Conservation (phyloP, 2,797 vertebrate genomes). For the Ptychobarbus kaznakovi region DNA sequence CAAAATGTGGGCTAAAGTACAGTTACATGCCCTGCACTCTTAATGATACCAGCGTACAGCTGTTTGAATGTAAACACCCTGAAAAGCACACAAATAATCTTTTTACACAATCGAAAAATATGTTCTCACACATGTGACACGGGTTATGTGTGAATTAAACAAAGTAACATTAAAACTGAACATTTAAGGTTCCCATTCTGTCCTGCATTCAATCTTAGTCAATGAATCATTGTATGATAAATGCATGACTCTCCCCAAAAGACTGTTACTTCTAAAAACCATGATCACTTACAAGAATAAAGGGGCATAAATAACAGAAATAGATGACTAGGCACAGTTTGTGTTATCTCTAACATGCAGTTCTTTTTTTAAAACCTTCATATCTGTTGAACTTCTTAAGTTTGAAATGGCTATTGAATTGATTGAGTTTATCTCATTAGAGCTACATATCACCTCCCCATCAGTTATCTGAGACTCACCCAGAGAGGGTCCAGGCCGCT, state of each 20-base stretch:
- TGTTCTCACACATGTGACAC: not conserved
- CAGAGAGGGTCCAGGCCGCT: slow-evolving; percentile 75
- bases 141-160: not conserved
- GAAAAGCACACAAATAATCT: not conserved
- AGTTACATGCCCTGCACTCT: not conserved
- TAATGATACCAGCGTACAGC: not conserved
- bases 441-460: not conserved
- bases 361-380: not conserved
- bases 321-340: too few species aligned
- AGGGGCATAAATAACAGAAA: not conserved
- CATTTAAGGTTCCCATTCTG: not conserved
- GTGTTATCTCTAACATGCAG: not conserved
- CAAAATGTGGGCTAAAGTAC: slow-evolving; percentile 21
- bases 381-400: not conserved
- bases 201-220: not conserved
- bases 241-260: slow-evolving; percentile 32
- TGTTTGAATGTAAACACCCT: slow-evolving; percentile 3
- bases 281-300: slow-evolving; percentile 13
- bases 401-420: not conserved
- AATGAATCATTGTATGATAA: slow-evolving; percentile 42
- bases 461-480: slow-evolving; percentile 70
- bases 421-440: not conserved
- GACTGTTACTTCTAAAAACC: slow-evolving; percentile 4
- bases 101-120: not conserved
- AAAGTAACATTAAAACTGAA: too few species aligned